A percentile compares a stretch with the other conserved stretches of the same genome.
phyloP scores from a whole-genome alignment of 2,797 vertebrate genomes.

The Chrosomus eos region DNA sequence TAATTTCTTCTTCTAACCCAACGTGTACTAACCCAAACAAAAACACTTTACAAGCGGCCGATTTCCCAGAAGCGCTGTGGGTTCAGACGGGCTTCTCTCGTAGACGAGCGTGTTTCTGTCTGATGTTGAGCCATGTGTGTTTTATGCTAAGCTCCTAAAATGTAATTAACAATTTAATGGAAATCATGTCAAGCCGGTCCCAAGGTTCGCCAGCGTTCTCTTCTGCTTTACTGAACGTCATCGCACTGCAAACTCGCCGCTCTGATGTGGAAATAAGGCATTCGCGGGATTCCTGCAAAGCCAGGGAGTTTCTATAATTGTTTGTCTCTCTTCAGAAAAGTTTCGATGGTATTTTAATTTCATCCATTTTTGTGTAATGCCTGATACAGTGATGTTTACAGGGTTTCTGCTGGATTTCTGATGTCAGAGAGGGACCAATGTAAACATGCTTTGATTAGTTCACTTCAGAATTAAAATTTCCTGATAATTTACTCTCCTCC shows the following conservation, averaged over 20 bases:
- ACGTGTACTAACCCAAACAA: constrained; percentile 13
- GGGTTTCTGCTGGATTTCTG: not conserved
- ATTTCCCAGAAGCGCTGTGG: constrained; percentile 49
- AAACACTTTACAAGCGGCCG: not conserved
- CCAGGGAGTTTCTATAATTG: not conserved
- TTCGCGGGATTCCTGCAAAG: not conserved
- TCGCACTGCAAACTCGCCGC: not conserved
- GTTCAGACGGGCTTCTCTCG: not conserved
- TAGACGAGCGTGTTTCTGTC: constrained; percentile 41
- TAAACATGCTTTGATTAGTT: too few relatives aligned
- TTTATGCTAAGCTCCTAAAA: constrained; percentile 75
- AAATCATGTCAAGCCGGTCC: constrained; percentile 74
- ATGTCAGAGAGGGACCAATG: too few relatives aligned
- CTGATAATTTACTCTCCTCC: too few relatives aligned
- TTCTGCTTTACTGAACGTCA: not conserved
- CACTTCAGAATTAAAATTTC: too few relatives aligned
- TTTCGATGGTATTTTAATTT: not conserved
- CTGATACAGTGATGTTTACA: not conserved
- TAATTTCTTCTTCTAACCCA: constrained; percentile 60
- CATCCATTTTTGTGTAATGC: not conserved
- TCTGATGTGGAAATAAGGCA: not conserved
- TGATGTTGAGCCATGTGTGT: constrained; percentile 46
- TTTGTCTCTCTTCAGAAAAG: not conserved
- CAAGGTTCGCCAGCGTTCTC: constrained; percentile 53
- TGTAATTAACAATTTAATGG: constrained; percentile 79